Percentiles rank a stretch among this genome's conserved stretches.
These are phyloP conservation scores for Diploscapter pachys DNA, from an alignment of 1,140 invertebrate species.

Conservation along the genomic window DNA sequence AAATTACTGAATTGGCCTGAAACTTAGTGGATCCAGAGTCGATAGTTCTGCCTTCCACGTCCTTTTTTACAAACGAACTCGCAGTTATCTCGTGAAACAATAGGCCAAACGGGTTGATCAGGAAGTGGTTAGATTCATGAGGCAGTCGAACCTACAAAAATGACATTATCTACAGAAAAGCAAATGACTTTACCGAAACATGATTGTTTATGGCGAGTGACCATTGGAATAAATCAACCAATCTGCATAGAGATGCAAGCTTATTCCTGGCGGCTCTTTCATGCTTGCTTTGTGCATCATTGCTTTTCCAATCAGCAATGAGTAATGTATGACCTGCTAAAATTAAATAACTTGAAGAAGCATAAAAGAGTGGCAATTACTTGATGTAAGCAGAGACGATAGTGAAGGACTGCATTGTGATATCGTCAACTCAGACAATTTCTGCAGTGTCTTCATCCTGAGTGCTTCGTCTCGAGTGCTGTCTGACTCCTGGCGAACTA, in stretches of 20 bases:
- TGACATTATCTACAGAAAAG: background rate
- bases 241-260: slow-evolving; percentile 85
- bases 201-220: slow-evolving; percentile 78
- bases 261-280: slow-evolving; percentile 94
- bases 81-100: slow-evolving; percentile 93
- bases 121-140: slow-evolving; percentile 90
- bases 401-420: slow-evolving; percentile 45
- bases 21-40: slow-evolving; percentile 89
- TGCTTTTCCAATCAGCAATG: slow-evolving; percentile 93
- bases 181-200: slow-evolving; percentile 67
- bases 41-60: slow-evolving; percentile 73
- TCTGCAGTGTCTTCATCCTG: slow-evolving; percentile 79
- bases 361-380: no score
- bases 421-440: slow-evolving; percentile 76
- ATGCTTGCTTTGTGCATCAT: slow-evolving; percentile 87
- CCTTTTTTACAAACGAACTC: slow-evolving; percentile 89
- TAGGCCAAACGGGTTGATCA: slow-evolving; percentile 93
- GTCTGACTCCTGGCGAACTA: slow-evolving; percentile 59
- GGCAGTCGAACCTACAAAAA: slow-evolving; percentile 76
- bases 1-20: slow-evolving; percentile 64
- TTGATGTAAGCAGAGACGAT: no score
- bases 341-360: no score
- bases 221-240: slow-evolving; percentile 95
- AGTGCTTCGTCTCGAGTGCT: slow-evolving; percentile 74
- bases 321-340: slow-evolving; percentile 73